Percentiles rank a stretch among this genome's conserved stretches.
phyloP scores from a whole-genome alignment of 1,140 invertebrate species.

The Apis mellifera region DNA sequence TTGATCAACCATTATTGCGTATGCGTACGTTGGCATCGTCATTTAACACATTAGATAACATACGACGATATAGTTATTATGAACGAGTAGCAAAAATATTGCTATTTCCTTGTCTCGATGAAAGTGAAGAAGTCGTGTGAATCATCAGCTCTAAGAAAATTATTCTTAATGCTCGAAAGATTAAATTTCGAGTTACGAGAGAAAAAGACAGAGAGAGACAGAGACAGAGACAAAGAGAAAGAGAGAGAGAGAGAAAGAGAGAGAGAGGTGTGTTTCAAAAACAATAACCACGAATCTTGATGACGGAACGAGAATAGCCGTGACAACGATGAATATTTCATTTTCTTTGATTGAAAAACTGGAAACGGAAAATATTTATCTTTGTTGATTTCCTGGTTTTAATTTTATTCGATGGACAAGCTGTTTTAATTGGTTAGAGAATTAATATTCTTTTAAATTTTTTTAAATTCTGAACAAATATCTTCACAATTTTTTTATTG shows the following conservation, averaged over 20 bases:
- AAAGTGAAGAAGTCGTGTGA: conserved; percentile 14
- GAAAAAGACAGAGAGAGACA: too few species aligned
- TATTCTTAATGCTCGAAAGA: too few species aligned
- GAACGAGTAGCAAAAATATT: conserved; percentile 69
- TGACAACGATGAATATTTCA: not conserved
- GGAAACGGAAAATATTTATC: too few species aligned
- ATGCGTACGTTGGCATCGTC: conserved; percentile 51
- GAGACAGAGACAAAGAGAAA: too few species aligned
- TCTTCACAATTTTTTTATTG: too few species aligned
- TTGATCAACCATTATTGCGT: conserved; percentile 58
- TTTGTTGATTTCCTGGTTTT: too few species aligned
- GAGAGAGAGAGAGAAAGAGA: too few species aligned
- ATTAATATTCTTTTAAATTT: too few species aligned
- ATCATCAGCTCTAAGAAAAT: conserved; percentile 29
- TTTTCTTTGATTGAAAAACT: too few species aligned
- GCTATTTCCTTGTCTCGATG: conserved; percentile 57
- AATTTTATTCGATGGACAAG: too few species aligned
- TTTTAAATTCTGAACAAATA: too few species aligned
- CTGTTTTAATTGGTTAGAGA: too few species aligned
- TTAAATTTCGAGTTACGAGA: not conserved
- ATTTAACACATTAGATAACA: conserved; percentile 58
- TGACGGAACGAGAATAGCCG: conserved; percentile 2
- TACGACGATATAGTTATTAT: conserved; percentile 63
- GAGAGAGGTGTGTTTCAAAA: not conserved
- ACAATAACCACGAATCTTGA: not conserved